These are phyloP conservation scores for Rutilus rutilus DNA, from an alignment of 2,113 vertebrate species.

Conservation along the genomic window DNA sequence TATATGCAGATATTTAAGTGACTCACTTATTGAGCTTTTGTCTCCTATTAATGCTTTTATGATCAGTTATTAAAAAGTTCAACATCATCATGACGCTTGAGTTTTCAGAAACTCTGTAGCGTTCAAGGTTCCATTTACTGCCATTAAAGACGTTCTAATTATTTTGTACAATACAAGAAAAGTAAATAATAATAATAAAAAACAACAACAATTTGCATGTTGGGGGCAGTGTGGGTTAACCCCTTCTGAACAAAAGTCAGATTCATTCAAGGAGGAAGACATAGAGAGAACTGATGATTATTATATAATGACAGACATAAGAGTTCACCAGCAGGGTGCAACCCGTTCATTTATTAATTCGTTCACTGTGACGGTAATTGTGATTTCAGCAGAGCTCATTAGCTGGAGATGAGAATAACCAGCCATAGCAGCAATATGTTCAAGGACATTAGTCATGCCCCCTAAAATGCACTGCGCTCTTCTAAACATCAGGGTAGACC, in stretches of 20 bases:
- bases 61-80: background rate
- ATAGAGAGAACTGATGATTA: slow-evolving; percentile 13
- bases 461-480: background rate
- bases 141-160: background rate
- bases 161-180: background rate
- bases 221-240: background rate
- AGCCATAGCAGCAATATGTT: slow-evolving; percentile 45
- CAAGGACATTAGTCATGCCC: slow-evolving; percentile 29
- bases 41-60: background rate
- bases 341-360: slow-evolving; percentile 43
- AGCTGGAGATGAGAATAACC: slow-evolving; percentile 37
- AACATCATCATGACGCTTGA: background rate
- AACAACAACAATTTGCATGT: too few species aligned
- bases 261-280: background rate
- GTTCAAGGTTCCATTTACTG: background rate
- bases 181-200: background rate
- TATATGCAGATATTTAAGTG: background rate
- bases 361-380: slow-evolving; percentile 38
- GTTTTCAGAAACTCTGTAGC: background rate
- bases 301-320: slow-evolving; percentile 22
- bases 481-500: slow-evolving; percentile 8
- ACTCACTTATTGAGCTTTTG: background rate
- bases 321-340: slow-evolving; percentile 33
- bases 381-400: slow-evolving; percentile 41
- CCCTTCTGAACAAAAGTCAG: background rate